Percentiles rank a stretch among this genome's conserved stretches.
phyloP scores from a whole-genome alignment of 2,888 invertebrate genomes.

The Clivina fossor region DNA sequence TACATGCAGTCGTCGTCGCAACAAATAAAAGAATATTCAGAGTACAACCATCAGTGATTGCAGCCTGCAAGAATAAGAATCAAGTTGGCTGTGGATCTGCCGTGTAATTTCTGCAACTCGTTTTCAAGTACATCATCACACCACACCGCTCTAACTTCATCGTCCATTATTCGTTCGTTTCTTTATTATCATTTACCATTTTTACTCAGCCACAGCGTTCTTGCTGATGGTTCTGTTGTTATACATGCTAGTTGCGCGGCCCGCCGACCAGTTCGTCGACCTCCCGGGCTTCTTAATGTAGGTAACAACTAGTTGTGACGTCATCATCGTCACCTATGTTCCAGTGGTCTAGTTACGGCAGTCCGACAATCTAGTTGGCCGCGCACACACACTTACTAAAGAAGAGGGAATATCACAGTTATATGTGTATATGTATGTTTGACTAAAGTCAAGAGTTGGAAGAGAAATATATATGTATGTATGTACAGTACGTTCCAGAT shows the following conservation, averaged over 20 bases:
- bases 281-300: conserved; percentile 48
- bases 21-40: too few species aligned
- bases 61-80: too few species aligned
- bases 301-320: conserved; percentile 53
- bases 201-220: not conserved
- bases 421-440: too few species aligned
- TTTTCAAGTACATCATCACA: conserved; percentile 32
- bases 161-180: too few species aligned
- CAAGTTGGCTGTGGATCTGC: not conserved
- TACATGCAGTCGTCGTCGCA: too few species aligned
- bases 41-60: conserved; percentile 2
- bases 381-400: not conserved
- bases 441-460: too few species aligned
- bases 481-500: too few species aligned
- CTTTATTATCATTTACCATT: not conserved
- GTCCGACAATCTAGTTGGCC: conserved; percentile 45
- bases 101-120: conserved; percentile 30
- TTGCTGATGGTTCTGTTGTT: too few species aligned
- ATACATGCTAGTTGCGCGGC: not conserved
- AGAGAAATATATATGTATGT: too few species aligned
- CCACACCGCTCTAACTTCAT: too few species aligned
- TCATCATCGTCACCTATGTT: conserved; percentile 54
- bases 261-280: conserved; percentile 46
- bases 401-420: too few species aligned
- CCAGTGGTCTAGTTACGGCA: conserved; percentile 52